Conservation (phyloP, 2,888 invertebrate genomes). For the Drosophila paranaensis region DNA sequence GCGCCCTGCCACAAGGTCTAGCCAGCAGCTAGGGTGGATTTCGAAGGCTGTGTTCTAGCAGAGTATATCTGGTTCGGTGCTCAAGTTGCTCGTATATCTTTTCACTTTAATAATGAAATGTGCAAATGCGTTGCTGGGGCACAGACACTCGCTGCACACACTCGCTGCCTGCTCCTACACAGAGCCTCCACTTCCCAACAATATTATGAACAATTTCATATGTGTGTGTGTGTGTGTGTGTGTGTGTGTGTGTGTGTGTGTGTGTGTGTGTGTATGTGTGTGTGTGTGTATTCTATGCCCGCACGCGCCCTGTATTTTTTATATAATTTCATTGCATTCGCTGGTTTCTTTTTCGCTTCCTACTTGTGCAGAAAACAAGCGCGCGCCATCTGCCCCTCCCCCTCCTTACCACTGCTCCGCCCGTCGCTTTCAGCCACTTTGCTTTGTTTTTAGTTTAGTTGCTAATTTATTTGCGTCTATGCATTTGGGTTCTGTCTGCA, state of each 20-base stretch:
- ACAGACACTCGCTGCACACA: conserved; percentile 22
- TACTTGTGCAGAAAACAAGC: conserved; percentile 26
- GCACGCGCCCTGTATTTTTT: conserved; percentile 59
- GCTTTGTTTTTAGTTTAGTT: conserved; percentile 70
- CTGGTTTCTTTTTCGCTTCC: conserved; percentile 18
- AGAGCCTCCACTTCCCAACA: neutral
- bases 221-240: conserved; percentile 4
- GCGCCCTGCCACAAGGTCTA: conserved; percentile 7
- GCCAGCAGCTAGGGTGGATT: neutral
- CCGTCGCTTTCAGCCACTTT: conserved; percentile 31
- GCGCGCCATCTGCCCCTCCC: conserved; percentile 3
- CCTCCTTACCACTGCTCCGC: neutral
- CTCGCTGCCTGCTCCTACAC: conserved; percentile 1
- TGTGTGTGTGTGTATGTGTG: conserved; percentile 6
- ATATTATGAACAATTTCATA: conserved; percentile 29
- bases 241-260: neutral
- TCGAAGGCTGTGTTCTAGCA: neutral
- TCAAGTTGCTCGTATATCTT: conserved; percentile 3
- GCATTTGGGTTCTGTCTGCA: conserved; percentile 60
- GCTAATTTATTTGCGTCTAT: conserved; percentile 77
- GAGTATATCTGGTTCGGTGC: neutral
- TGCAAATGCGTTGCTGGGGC: conserved; percentile 54
- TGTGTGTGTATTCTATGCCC: conserved; percentile 47
- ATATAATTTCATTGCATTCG: conserved; percentile 64
- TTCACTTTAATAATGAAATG: conserved; percentile 53